Base-by-base conservation (phyloP, 1,140 invertebrate genomes). In the Philotrypesis tridentata region DNA sequence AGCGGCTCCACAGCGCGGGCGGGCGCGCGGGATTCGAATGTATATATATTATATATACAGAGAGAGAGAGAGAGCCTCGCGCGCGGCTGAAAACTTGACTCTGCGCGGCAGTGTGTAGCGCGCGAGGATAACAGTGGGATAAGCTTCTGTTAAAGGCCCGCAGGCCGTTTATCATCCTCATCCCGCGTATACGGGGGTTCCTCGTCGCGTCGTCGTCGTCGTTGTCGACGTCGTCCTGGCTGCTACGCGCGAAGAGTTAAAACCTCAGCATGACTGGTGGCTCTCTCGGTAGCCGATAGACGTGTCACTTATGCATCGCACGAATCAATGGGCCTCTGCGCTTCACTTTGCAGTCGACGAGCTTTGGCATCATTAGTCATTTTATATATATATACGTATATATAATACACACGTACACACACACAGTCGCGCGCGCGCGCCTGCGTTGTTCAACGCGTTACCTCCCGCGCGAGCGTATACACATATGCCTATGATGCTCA, bases 251-350 rank as follows among this genome's bases (percentile, higher is more conserved):
- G 85, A 87, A 89, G 88, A 89, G 88, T 91, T 89, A 89, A 90
- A 91, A 91, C 89, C 89, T 91, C 89, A 90, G 89, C 89, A 90
- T 91, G 90, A 90, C 90, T 91, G 88, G 89, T 90, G 87, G 88
- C 89, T 87, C 89, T 87, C 89, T 87, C 89, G 86, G 89, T 89
- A 89, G 89, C 88, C 89, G 89, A 90, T 89, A 89, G 89, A 90
- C 88, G 88, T 90, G 89, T 90, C 89, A 90, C 89, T 90, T 90
- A 88, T 88, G 87, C 89, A 89, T 88, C 88, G 87, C 82, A 43
- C 87, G 87, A 90, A 91, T 91, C 89, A 91, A 91, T 90, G 81
- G 81, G 43, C n/a, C 68, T 60, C 40, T 27, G 86, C 86, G 86
- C 87, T 88, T 88, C 84, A 88, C 86, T 88, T 89, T 87, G 85